Percentiles rank a stretch among this genome's conserved stretches.
phyloP scores from a whole-genome alignment of 2,113 vertebrate species.

The Aptenodytes patagonicus region DNA sequence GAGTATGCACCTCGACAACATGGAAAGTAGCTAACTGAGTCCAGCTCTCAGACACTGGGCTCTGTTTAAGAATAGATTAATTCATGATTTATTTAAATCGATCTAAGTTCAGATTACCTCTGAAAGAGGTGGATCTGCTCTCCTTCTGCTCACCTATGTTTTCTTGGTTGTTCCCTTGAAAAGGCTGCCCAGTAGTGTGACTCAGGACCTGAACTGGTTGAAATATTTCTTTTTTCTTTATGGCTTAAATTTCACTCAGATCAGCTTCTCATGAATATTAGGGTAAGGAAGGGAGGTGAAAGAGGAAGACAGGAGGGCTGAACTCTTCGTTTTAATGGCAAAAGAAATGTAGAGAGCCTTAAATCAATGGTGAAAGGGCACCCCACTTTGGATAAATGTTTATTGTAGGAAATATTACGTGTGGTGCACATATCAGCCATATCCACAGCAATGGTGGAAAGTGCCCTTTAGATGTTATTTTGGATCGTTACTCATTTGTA shows the following conservation, averaged over 20 bases:
- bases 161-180: background rate
- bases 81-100: background rate
- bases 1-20: background rate
- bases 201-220: background rate
- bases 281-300: background rate
- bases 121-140: background rate
- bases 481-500: background rate
- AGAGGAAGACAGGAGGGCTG: background rate
- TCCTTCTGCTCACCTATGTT: background rate
- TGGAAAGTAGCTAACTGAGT: background rate
- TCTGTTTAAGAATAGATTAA: slow-evolving; percentile 34
- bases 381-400: background rate
- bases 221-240: background rate
- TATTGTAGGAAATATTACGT: background rate
- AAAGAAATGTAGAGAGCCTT: background rate
- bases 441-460: background rate
- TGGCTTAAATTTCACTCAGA: background rate
- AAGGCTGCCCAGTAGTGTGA: background rate
- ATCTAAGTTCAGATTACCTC: background rate
- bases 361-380: background rate
- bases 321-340: background rate
- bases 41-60: background rate
- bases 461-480: background rate
- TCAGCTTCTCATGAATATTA: background rate
- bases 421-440: accelerated